These are phyloP conservation scores for Magallana gigas DNA, from an alignment of 1,140 invertebrate genomes.

Conservation along the genomic window DNA sequence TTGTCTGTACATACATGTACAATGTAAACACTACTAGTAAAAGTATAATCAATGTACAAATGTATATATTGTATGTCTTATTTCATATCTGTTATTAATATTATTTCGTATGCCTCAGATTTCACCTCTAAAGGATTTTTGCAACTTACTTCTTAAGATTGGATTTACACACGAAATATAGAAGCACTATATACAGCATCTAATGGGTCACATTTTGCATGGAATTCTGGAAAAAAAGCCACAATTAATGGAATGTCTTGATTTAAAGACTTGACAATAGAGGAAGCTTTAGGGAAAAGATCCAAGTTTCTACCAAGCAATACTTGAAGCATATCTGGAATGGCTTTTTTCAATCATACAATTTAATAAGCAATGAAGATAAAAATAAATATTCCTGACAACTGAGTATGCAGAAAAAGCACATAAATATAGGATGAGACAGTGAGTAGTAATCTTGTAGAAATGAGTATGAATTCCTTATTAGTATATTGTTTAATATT, in stretches of 20 bases:
- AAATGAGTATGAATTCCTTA: not conserved
- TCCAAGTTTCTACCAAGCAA: not conserved
- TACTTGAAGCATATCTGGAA: not conserved
- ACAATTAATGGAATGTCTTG: conserved; percentile 10
- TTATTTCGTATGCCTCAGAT: too few species aligned
- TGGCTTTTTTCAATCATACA: not conserved
- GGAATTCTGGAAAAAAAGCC: not conserved
- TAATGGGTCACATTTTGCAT: too few species aligned
- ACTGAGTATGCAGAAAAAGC: conserved; percentile 19
- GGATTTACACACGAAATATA: too few species aligned
- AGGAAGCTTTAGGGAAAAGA: not conserved
- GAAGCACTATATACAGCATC: too few species aligned
- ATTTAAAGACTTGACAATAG: not conserved
- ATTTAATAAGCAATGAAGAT: not conserved
- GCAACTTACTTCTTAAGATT: too few species aligned
- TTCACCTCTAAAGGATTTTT: too few species aligned
- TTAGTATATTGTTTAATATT: not conserved
- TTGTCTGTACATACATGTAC: too few species aligned
- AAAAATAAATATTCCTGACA: conserved; percentile 30
- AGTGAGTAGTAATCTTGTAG: not conserved
- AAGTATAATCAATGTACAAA: too few species aligned
- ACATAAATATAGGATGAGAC: not conserved
- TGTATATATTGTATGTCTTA: too few species aligned
- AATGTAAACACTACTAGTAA: too few species aligned
- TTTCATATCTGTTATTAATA: too few species aligned